Percentiles rank a stretch among this genome's conserved stretches.
Evolutionary conservation across 2,888 invertebrate species (phyloP).

Genomic region (Leptopterna dolabrata): DNA sequence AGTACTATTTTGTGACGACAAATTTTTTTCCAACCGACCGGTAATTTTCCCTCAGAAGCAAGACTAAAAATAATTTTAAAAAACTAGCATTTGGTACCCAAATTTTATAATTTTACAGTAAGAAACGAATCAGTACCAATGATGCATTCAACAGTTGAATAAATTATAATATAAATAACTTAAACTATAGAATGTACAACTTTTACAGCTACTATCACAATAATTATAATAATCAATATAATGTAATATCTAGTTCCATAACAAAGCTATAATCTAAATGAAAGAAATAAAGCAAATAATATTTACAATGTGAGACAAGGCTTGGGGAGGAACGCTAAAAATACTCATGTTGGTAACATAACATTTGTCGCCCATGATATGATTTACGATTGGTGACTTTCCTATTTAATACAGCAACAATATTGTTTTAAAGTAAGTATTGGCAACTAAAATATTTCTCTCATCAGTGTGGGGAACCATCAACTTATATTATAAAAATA

Average conservation of each 20-base stretch:
- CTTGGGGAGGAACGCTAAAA: slow-evolving; percentile 4
- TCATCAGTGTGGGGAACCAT: neutral
- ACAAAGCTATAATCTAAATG: slow-evolving; percentile 1
- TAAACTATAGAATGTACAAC: slow-evolving; percentile 5
- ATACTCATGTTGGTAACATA: slow-evolving; percentile 5
- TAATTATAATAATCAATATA: slow-evolving; percentile 10
- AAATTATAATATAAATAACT: neutral
- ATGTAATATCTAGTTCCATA: neutral
- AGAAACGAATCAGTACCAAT: neutral
- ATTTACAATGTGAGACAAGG: slow-evolving; percentile 7
- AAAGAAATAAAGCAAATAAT: neutral
- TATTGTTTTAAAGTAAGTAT: neutral
- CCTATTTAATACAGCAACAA: slow-evolving; percentile 1
- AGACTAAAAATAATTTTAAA: neutral
- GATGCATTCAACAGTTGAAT: neutral
- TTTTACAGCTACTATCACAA: slow-evolving; percentile 36
- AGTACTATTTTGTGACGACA: too few species aligned
- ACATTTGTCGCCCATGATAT: neutral
- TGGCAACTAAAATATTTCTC: neutral
- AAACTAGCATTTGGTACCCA: neutral
- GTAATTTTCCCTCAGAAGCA: neutral
- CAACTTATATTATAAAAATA: neutral
- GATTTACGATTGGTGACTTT: slow-evolving; percentile 5
- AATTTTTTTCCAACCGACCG: neutral
- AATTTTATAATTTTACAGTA: neutral